These are phyloP conservation scores for Nannobrachium achirus DNA, from an alignment of 2,113 vertebrate species.

Conservation along the genomic window DNA sequence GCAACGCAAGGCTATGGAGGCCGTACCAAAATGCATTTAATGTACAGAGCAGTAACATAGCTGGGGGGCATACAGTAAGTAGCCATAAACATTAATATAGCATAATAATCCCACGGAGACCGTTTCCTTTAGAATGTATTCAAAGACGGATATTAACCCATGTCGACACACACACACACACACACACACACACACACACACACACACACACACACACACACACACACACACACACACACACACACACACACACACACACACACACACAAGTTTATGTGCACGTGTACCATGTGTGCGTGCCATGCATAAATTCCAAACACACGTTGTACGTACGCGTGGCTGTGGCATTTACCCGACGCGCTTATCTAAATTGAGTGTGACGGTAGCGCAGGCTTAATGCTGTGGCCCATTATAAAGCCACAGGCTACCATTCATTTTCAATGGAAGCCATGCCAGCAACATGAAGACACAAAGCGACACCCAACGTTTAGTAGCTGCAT, in stretches of 20 bases:
- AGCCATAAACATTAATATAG: constrained; percentile 66
- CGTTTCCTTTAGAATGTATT: constrained; percentile 58
- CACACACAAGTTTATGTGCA: neutral
- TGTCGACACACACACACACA: neutral
- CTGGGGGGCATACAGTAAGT: constrained; percentile 41
- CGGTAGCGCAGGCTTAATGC: no score
- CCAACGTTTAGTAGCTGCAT: no score
- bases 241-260: neutral
- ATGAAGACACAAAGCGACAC: no score
- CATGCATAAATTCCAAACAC: no score
- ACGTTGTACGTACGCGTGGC: no score
- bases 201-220: constrained; percentile 5
- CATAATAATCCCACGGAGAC: constrained; percentile 47
- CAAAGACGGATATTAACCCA: constrained; percentile 39
- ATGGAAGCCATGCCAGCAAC: no score
- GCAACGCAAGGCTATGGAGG: neutral
- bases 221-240: neutral
- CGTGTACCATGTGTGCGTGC: neutral
- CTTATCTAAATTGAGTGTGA: no score
- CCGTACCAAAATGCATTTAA: neutral
- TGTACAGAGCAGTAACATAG: constrained; percentile 45
- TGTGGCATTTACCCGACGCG: no score
- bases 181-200: neutral
- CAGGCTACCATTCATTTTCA: no score
- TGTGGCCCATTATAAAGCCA: no score